Evolutionary conservation across 2,113 vertebrate genomes (phyloP).

Genomic region (Stercorarius parasiticus): DNA sequence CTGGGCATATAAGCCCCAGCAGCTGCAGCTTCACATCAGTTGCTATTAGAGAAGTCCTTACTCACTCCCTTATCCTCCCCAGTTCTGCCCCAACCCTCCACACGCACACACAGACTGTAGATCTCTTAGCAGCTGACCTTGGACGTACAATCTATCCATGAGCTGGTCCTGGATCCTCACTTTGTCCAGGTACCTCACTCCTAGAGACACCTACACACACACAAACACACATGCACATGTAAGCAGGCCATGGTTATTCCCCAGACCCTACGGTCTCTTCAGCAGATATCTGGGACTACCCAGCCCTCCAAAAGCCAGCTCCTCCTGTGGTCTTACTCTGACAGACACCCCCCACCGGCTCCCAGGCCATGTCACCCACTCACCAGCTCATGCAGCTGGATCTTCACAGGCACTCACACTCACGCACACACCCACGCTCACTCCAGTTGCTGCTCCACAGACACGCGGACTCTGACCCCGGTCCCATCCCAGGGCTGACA

Average conservation of each 20-base stretch:
- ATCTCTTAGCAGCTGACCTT: not conserved
- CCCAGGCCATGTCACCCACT: not conserved
- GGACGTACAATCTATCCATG: not conserved
- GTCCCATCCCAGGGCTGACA: not conserved
- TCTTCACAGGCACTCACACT: not conserved
- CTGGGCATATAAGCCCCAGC: not conserved
- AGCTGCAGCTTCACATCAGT: not conserved
- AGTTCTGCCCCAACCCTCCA: rapidly evolving
- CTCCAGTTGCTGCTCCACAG: not conserved
- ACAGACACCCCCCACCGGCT: not conserved
- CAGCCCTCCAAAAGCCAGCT: not conserved
- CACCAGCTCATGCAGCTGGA: not conserved
- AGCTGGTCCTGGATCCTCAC: not conserved
- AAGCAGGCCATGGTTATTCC: not conserved
- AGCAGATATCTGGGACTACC: not conserved
- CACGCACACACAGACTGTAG: too few relatives aligned
- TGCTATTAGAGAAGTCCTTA: not conserved
- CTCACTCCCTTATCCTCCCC: not conserved
- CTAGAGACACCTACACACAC: not conserved
- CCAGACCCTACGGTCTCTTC: not conserved
- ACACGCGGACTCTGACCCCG: not conserved
- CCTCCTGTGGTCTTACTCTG: not conserved
- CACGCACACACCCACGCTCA: rapidly evolving
- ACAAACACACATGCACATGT: not conserved
- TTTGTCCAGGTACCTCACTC: not conserved